Evolutionary conservation across 1,140 invertebrate genomes (phyloP).

Genomic region (Brachionus koreanus): DNA sequence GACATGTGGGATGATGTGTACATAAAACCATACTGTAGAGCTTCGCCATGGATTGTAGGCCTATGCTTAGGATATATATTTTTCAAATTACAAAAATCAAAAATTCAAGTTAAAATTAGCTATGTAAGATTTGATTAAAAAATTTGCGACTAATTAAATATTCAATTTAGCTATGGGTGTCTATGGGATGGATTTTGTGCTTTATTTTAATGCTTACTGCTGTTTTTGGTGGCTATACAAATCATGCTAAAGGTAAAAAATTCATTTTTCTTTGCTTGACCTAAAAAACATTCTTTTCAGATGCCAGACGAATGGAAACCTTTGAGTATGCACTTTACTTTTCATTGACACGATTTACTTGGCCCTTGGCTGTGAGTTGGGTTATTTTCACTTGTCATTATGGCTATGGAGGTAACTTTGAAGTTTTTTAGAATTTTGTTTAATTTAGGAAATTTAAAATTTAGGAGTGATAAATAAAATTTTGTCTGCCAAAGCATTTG

Average conservation of each 20-base stretch:
- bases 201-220: neutral
- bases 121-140: neutral
- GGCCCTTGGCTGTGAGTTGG: constrained; percentile 36
- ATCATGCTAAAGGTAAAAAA: neutral
- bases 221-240: constrained; percentile 36
- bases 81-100: constrained; percentile 9
- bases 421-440: too few relatives aligned
- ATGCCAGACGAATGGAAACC: neutral
- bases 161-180: neutral
- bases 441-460: too few relatives aligned
- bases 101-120: neutral
- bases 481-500: constrained; percentile 72
- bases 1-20: constrained; percentile 68
- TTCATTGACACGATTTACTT: constrained; percentile 15
- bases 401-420: constrained; percentile 56
- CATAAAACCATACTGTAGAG: constrained; percentile 65
- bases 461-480: constrained; percentile 65
- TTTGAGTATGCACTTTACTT: constrained; percentile 41
- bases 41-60: constrained; percentile 61
- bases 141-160: neutral
- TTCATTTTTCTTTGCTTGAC: neutral
- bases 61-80: constrained; percentile 57
- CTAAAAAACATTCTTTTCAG: neutral
- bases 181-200: neutral
- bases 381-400: constrained; percentile 39